These are phyloP conservation scores for Drosophila lacicola DNA, from an alignment of 2,888 invertebrate genomes.

Conservation along the genomic window DNA sequence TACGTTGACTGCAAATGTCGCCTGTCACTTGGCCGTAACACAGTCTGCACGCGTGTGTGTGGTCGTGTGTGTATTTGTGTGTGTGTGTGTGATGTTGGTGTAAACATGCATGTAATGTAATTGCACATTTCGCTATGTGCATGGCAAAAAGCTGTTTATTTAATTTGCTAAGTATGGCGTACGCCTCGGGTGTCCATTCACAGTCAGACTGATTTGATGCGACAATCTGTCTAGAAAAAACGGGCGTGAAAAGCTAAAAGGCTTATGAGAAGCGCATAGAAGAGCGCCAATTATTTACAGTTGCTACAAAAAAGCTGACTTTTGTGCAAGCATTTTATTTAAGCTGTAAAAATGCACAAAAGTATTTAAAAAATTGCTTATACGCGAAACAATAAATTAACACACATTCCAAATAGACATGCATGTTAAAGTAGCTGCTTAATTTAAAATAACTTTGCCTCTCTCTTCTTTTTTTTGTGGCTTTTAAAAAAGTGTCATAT, in stretches of 20 bases:
- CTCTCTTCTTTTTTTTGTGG: too few relatives aligned
- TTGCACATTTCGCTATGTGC: slow-evolving; percentile 67
- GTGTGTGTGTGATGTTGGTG: slow-evolving; percentile 8
- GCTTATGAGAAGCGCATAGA: neutral
- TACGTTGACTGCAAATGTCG: slow-evolving; percentile 39
- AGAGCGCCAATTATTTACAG: neutral
- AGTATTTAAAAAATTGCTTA: too few relatives aligned
- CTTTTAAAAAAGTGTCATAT: too few relatives aligned
- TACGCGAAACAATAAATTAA: neutral
- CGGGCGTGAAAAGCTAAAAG: neutral
- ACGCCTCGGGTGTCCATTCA: slow-evolving; percentile 27
- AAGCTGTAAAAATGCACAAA: too few relatives aligned
- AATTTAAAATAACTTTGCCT: neutral
- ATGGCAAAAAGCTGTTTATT: slow-evolving; percentile 74
- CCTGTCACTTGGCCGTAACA: neutral
- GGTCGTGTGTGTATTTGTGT: neutral
- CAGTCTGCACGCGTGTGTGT: neutral
- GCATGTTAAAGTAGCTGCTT: neutral
- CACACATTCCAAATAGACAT: neutral
- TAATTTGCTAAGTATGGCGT: slow-evolving; percentile 63
- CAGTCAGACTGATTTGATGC: slow-evolving; percentile 36
- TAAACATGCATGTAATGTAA: slow-evolving; percentile 60
- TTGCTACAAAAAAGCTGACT: too few relatives aligned
- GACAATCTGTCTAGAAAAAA: slow-evolving; percentile 37
- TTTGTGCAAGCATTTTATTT: too few relatives aligned